These are phyloP conservation scores for Drosophila lowei DNA, from an alignment of 1,140 invertebrate species.

Conservation along the genomic window DNA sequence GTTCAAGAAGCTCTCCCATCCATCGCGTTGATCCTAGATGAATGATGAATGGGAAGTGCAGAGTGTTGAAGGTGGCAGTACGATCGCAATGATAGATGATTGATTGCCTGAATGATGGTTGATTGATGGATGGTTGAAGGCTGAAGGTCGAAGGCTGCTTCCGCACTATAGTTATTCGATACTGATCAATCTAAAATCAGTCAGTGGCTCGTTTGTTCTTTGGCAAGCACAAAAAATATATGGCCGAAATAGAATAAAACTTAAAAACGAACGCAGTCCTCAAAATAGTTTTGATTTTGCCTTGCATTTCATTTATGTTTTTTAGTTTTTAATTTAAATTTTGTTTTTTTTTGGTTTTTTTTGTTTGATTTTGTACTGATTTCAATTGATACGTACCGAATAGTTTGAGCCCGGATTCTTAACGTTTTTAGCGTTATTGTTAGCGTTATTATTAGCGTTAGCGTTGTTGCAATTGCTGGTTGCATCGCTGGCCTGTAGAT, in stretches of 20 bases:
- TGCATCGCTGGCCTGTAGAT: slow-evolving; percentile 83
- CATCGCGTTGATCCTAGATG: no score
- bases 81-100: no score
- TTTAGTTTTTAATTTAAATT: slow-evolving; percentile 10
- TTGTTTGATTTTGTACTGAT: slow-evolving; percentile 73
- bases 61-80: no score
- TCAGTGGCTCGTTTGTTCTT: slow-evolving; percentile 34
- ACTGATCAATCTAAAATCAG: slow-evolving; percentile 83
- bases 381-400: slow-evolving; percentile 84
- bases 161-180: slow-evolving; percentile 71
- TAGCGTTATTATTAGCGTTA: slow-evolving; percentile 70
- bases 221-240: slow-evolving; percentile 35
- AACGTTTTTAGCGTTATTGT: slow-evolving; percentile 82
- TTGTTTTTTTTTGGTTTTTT: slow-evolving; percentile 26
- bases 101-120: no score
- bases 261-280: slow-evolving; percentile 34
- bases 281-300: slow-evolving; percentile 33
- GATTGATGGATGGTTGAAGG: no score
- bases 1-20: no score
- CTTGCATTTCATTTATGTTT: slow-evolving; percentile 12
- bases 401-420: slow-evolving; percentile 83
- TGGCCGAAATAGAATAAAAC: slow-evolving; percentile 60
- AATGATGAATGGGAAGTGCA: no score
- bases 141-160: slow-evolving; percentile 18
- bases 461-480: slow-evolving; percentile 75